Percentiles rank a stretch among this genome's conserved stretches.
These are phyloP conservation scores for Montipora sp. DNA, from an alignment of 64 coral and sea anemone genomes.

Conservation along the genomic window DNA sequence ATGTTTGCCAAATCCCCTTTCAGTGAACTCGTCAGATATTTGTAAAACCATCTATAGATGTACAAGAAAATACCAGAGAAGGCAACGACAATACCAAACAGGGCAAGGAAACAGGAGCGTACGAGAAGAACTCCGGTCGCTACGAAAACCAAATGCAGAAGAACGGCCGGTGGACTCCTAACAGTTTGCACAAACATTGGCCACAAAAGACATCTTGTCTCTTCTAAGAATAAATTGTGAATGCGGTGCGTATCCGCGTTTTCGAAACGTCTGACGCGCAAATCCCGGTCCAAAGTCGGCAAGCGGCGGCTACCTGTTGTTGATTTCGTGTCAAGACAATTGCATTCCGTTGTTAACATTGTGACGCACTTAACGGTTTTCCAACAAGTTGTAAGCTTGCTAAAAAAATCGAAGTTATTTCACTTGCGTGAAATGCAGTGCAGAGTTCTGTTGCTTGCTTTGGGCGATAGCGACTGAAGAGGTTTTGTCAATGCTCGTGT, in stretches of 20 bases:
- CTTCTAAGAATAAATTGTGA: conserved; percentile 58
- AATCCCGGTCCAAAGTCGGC: conserved; percentile 38
- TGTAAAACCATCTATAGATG: conserved; percentile 51
- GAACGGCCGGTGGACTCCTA: conserved; percentile 1
- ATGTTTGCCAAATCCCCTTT: conserved; percentile 56
- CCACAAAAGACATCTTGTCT: conserved; percentile 45
- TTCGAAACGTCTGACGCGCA: conserved; percentile 39
- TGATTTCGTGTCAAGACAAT: background rate
- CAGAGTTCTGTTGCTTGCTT: background rate
- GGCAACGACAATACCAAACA: background rate
- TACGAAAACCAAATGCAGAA: background rate
- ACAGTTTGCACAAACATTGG: conserved; percentile 49
- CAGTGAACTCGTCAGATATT: conserved; percentile 48
- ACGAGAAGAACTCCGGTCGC: background rate
- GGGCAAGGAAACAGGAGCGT: conserved; percentile 5
- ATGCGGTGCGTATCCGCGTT: conserved; percentile 36
- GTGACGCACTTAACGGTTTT: background rate
- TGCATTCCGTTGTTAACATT: background rate
- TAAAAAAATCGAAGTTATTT: background rate
- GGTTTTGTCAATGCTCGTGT: background rate
- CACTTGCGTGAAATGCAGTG: background rate
- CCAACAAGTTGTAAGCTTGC: background rate
- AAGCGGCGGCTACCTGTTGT: background rate
- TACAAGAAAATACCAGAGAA: conserved; percentile 10
- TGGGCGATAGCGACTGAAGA: background rate